These are phyloP conservation scores for Carduelis carduelis DNA, from an alignment of 2,797 vertebrate genomes.

Conservation along the genomic window DNA sequence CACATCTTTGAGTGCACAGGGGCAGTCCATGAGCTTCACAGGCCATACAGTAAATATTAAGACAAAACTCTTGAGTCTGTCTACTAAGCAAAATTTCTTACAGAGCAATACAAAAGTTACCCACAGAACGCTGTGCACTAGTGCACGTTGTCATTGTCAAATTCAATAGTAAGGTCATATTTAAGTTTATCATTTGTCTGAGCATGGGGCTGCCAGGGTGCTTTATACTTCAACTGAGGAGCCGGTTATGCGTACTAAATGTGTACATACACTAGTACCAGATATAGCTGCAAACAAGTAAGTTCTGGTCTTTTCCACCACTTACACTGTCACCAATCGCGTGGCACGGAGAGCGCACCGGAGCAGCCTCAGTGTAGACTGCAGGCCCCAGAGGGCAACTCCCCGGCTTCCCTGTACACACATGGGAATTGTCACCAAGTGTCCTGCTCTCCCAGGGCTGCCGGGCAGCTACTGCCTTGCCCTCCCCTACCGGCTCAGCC, in stretches of 20 bases:
- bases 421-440: too few relatives aligned
- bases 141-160: background rate
- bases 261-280: background rate
- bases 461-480: background rate
- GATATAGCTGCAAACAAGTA: accelerated
- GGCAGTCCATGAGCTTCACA: accelerated
- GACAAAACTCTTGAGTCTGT: background rate
- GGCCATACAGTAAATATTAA: accelerated
- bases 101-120: background rate
- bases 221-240: accelerated
- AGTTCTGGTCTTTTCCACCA: too few relatives aligned
- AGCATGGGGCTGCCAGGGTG: accelerated
- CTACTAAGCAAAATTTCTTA: background rate
- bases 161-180: accelerated
- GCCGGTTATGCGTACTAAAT: background rate
- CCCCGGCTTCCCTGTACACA: too few relatives aligned
- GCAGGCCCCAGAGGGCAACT: too few relatives aligned
- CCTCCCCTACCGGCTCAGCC: too few relatives aligned
- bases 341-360: background rate
- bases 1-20: accelerated
- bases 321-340: background rate
- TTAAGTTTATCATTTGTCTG: background rate
- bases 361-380: background rate
- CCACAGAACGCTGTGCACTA: background rate
- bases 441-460: too few relatives aligned